Evolutionary conservation across 1,140 invertebrate species (phyloP), one percentile per base, ranked within the genome.

Genomic region (Mesaphorura yosii): DNA sequence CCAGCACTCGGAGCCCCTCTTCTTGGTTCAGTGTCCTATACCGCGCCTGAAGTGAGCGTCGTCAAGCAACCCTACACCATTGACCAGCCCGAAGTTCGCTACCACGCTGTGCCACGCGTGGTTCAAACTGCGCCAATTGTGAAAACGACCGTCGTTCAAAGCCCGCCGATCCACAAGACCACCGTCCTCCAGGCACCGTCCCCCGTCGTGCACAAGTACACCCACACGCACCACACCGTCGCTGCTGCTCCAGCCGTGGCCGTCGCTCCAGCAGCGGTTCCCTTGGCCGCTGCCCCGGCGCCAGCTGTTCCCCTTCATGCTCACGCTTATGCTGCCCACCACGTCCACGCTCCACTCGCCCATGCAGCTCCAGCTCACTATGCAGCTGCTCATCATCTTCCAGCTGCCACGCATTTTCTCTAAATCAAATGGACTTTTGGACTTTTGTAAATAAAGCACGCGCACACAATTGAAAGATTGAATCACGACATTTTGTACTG

Each of bases 21-120:
- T 27, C 15, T 61, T 15, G 55, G 59, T 7, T 29, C 17, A n/a
- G 53, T 55, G 19, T 40, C 55, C 15, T 27, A 52, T 49, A 55
- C 40, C 19, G 44, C 59, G 12, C 42, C 59, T 3, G 59, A 61
- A 50, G 45, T 51, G 0, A 53, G 28, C 15, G 48, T 61, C 41
- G 55, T 58, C 14, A 61, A 61, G 41, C 59, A 61, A 44, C 59
- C 41, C 37, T 41, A 55, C 38, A 49, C 51, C 23, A 47, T 61
- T 53, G 59, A 61, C 38, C 59, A 61, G 48, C 59, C 55, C 22
- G 59, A 61, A 37, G 39, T 29, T 7, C 10, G 12, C 10, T 23
- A 6, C 20, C 12, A 12, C 7, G 12, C n/a, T 22, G 58, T 60
- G n/a, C 58, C 58, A 40, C 53, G 51, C 27, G n/a, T 60, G 6